Base-by-base conservation (phyloP, 2,888 invertebrate species). In the Latrodectus elegans region DNA sequence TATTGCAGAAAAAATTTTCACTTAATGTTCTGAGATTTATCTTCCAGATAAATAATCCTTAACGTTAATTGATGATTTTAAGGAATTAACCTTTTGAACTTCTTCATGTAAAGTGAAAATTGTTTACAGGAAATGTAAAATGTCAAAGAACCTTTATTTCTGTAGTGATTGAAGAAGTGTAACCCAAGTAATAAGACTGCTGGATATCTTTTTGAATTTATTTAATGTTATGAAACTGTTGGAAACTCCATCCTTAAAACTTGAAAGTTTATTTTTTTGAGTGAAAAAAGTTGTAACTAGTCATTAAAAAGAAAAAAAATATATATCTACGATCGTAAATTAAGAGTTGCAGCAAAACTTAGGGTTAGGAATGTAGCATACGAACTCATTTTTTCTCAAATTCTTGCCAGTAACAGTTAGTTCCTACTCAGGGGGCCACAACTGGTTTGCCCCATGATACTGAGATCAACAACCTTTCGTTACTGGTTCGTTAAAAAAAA, bases 391-490 rank as follows among this genome's bases (percentile, higher is more conserved):
- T 68, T 77, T 52, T 74, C 15, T 49, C 60, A 60, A 77, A 68
- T 77, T 67, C 51, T 26, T 26, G n/a, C 52, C 17, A 22, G 77
- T 26, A 68, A 77, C 77, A 22, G 77, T 77, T 52, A 67, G 67
- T 67, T 68, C 68, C 77, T 68, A 67, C 67, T 51, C 51, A 52
- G 77, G 67, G 77, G 77, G 77, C 77, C 77, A 52, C 53, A 67
- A 77, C 77, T 68, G 77, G 77, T 77, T 77, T 77, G 51, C 26
- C 22, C 67, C 77, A 52, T 53, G 52, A 77, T 65, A 67, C 64
- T 68, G 77, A 67, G 77, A 77, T 77, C 77, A 77, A 77, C 77
- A 77, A 77, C 77, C 77, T 77, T 22, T 22, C 4, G 64, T 77
- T 65, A 67, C 77, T 67, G 67, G 67, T 68, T 67, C 67, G 68